Evolutionary conservation across 2,113 vertebrate species (phyloP).

Genomic region (Cynocephalus volans): DNA sequence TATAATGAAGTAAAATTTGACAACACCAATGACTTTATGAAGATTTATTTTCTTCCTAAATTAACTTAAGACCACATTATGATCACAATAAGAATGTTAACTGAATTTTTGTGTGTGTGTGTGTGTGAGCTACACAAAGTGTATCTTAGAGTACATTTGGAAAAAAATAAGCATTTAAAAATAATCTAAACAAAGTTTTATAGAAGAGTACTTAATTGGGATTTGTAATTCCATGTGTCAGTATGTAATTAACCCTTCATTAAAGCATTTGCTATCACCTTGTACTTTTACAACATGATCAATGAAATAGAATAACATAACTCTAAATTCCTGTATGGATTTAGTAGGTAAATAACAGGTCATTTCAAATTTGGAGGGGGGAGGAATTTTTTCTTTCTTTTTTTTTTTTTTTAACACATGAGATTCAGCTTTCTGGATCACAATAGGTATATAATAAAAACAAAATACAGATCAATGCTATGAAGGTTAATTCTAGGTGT

Average conservation of each 20-base stretch:
- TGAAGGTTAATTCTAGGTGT: too few relatives aligned
- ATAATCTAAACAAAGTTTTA: background rate
- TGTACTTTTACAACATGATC: background rate
- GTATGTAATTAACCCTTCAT: background rate
- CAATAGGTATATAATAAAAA: background rate
- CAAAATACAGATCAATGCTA: background rate
- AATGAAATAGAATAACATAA: background rate
- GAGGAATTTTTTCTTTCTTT: background rate
- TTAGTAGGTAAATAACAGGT: background rate
- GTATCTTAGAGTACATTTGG: background rate
- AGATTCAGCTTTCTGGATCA: background rate
- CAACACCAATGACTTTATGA: background rate
- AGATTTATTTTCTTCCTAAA: background rate
- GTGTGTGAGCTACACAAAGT: background rate
- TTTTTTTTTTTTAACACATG: background rate
- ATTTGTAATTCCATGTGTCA: background rate
- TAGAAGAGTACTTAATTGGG: background rate
- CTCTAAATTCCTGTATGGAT: background rate
- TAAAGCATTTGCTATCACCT: background rate
- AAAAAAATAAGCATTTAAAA: background rate
- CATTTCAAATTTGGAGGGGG: background rate
- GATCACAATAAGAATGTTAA: background rate
- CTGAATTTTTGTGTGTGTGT: background rate
- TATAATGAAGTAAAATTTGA: background rate
- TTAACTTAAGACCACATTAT: background rate